Evolutionary conservation across 2,888 invertebrate genomes (phyloP), one percentile per base, ranked within the genome.

Genomic region (Phyto melanocephala): DNA sequence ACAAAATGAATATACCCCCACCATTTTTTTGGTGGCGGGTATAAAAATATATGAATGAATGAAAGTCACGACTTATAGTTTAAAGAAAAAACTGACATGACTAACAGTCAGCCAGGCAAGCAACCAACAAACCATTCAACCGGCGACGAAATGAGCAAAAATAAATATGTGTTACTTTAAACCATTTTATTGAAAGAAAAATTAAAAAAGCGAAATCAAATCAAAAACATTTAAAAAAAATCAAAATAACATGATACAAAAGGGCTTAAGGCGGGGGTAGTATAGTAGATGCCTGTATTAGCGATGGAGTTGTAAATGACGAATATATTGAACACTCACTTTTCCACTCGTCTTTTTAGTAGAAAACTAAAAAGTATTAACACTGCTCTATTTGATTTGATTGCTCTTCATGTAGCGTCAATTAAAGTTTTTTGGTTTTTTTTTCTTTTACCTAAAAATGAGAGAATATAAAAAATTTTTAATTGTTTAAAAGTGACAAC

Each of bases 61-160:
- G 89, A 89, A 88, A 88, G 88, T 87, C 86, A 87, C 81, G 84
- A 84, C 86, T 83, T 85, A 24, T 82, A 75, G 42, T 37, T 45
- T 37, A 35, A 37, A 54, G 54, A 24, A 40, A 74, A 60, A 74
- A 52, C 33, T 35, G 76, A 78, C 74, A 63, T 47, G 62, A 80
- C 79, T 72, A 80, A 77, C 24, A 82, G 67, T 15, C 65, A 58
- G 11, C 58, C 35, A 37, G 11, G 10, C 20, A 40, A 22, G 1
- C 60, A 62, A 42, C 60, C 42, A 68, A 33, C 54, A 22, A 65
- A 37, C 24, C 47, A 71, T 28, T 28, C 28, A 28, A 62, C 24
- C 70, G 67, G 47, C 54, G 47, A 54, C 42, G 62, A 77, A 62
- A 52, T 62, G 68, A 65, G 42, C 45, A 60, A 52, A 79, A 72